These are phyloP conservation scores for Cabera pusaria DNA, from an alignment of 2,888 invertebrate genomes.

Conservation along the genomic window DNA sequence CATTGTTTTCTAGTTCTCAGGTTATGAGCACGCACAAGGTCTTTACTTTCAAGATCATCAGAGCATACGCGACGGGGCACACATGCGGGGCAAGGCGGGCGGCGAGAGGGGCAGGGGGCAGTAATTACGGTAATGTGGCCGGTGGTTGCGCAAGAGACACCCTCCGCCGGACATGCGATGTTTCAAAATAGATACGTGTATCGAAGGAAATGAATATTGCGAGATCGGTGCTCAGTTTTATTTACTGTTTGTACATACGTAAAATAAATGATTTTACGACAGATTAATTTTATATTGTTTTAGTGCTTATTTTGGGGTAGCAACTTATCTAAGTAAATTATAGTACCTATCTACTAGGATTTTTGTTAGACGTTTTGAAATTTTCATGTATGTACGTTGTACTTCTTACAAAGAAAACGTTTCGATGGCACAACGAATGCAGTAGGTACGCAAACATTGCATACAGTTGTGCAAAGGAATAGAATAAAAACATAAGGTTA, in stretches of 20 bases:
- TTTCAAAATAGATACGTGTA: constrained; percentile 51
- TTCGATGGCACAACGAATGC: too few species aligned
- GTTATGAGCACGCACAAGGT: constrained; percentile 66
- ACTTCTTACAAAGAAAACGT: too few species aligned
- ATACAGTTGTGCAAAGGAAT: constrained; percentile 1
- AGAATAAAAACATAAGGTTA: too few species aligned
- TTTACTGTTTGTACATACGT: too few species aligned
- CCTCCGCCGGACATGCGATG: constrained; percentile 52
- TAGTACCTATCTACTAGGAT: too few species aligned
- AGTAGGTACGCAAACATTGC: too few species aligned
- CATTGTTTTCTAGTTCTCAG: constrained; percentile 64
- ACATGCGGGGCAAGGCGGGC: constrained; percentile 7
- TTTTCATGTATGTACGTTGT: too few species aligned
- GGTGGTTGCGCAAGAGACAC: constrained; percentile 60
- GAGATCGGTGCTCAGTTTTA: constrained; percentile 39
- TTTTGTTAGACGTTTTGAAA: too few species aligned
- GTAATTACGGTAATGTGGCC: constrained; percentile 74
- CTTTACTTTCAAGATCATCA: constrained; percentile 82
- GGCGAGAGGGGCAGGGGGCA: constrained; percentile 22
- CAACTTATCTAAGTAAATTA: too few species aligned
- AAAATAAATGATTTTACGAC: too few species aligned
- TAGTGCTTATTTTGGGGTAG: too few species aligned
- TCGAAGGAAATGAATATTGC: constrained; percentile 48
- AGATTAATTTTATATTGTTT: too few species aligned
- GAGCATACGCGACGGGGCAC: constrained; percentile 63